These are phyloP conservation scores for Muschampia plurimacula DNA, from an alignment of 2,888 invertebrate genomes.

Conservation along the genomic window DNA sequence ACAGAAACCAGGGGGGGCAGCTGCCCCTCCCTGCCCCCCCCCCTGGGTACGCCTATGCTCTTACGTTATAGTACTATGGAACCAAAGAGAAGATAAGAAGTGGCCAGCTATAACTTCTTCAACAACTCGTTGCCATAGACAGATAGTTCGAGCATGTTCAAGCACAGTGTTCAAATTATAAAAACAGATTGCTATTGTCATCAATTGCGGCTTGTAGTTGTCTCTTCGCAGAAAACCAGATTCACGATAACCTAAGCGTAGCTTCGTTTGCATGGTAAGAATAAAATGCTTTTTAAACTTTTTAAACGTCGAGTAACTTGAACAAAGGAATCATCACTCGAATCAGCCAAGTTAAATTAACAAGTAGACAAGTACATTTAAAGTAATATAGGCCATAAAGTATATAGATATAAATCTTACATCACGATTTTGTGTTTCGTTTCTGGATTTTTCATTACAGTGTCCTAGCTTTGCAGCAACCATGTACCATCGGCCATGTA, in stretches of 20 bases:
- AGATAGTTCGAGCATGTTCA: no score
- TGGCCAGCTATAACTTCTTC: no score
- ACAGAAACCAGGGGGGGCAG: no score
- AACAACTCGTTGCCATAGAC: no score
- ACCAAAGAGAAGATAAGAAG: no score
- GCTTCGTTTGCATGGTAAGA: neutral
- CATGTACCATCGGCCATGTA: constrained; percentile 75
- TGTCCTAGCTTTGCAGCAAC: constrained; percentile 55
- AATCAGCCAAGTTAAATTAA: constrained; percentile 18
- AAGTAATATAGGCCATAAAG: constrained; percentile 14
- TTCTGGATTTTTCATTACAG: constrained; percentile 40
- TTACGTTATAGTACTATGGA: no score
- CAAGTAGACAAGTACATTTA: constrained; percentile 7
- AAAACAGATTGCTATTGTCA: neutral
- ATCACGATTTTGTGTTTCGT: constrained; percentile 45
- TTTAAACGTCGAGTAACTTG: neutral
- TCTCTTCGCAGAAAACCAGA: neutral
- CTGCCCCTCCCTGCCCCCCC: no score
- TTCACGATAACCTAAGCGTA: neutral
- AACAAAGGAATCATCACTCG: constrained; percentile 15
- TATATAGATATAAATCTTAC: constrained; percentile 43
- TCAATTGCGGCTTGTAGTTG: neutral
- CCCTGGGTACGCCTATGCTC: no score
- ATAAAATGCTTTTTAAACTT: neutral
- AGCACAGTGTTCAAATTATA: neutral